phyloP scores from a whole-genome alignment of 2,797 vertebrate genomes.

The Anomalospiza imberbis region DNA sequence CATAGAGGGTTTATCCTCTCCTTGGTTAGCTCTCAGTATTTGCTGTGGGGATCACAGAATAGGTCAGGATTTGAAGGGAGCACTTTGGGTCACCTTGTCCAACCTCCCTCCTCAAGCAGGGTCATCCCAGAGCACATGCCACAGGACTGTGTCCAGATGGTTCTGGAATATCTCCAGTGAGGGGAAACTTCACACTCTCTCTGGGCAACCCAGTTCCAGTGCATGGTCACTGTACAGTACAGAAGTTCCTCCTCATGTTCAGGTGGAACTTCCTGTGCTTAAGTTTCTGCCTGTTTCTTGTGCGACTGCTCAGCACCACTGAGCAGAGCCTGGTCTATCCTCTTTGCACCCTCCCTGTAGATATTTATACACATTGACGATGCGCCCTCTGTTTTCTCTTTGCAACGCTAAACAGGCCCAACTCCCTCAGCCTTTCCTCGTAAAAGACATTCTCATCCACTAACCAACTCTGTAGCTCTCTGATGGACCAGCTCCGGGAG shows the following conservation, averaged over 20 bases:
- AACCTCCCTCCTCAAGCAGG: background rate
- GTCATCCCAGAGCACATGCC: background rate
- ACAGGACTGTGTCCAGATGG: background rate
- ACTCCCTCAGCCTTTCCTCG: background rate
- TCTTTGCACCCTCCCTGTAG: background rate
- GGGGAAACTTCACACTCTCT: background rate
- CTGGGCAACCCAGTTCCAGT: background rate
- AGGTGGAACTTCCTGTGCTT: background rate
- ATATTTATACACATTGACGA: background rate
- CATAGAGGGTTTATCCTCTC: background rate
- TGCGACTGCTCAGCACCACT: background rate
- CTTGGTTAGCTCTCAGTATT: fast-evolving
- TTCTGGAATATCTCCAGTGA: background rate
- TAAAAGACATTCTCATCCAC: background rate
- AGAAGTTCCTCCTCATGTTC: background rate
- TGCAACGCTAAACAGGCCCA: background rate
- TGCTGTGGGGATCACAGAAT: background rate
- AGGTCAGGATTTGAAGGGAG: background rate
- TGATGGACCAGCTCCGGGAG: background rate
- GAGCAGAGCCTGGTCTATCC: background rate
- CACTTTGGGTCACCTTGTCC: background rate
- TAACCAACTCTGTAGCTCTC: background rate
- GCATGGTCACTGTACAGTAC: background rate
- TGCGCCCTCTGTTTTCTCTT: background rate
- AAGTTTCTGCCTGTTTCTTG: background rate